Conservation (phyloP, 2,888 invertebrate genomes). For the Sesia apiformis region DNA sequence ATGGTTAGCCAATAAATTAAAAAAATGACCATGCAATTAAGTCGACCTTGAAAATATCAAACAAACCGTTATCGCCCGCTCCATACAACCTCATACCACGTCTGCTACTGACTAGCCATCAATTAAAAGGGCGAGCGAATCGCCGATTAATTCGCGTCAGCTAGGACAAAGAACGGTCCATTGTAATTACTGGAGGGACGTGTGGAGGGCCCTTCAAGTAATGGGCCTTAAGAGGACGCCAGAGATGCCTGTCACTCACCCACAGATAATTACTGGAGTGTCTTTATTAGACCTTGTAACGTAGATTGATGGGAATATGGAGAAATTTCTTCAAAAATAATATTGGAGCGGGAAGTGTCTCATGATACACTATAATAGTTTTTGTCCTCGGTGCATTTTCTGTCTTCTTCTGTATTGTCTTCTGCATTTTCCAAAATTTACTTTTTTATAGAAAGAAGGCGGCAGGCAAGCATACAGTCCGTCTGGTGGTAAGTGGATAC, state of each 20-base stretch:
- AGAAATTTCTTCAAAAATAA: neutral
- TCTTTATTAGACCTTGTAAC: slow-evolving; percentile 14
- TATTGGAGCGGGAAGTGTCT: neutral
- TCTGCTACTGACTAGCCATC: slow-evolving; percentile 9
- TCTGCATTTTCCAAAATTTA: neutral
- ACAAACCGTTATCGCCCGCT: too few species aligned
- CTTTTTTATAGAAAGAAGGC: neutral
- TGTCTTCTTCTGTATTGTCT: too few species aligned
- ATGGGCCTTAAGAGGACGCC: slow-evolving; percentile 34
- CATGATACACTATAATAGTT: neutral
- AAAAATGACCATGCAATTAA: too few species aligned
- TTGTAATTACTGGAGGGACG: slow-evolving; percentile 34
- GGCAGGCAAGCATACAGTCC: too few species aligned
- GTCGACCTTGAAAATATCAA: too few species aligned
- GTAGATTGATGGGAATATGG: slow-evolving; percentile 6
- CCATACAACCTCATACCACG: neutral
- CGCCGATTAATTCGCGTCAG: slow-evolving; percentile 50
- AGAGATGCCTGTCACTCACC: slow-evolving; percentile 7
- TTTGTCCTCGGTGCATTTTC: neutral
- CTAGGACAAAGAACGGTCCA: slow-evolving; percentile 33
- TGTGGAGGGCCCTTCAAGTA: slow-evolving; percentile 39
- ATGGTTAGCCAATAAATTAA: too few species aligned
- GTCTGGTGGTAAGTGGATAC: too few species aligned
- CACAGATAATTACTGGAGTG: slow-evolving; percentile 22
- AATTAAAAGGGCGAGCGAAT: slow-evolving; percentile 24